A percentile compares a stretch with the other conserved stretches of the same genome.
phyloP scores from a whole-genome alignment of 2,888 invertebrate genomes.

The Calliphora vomitoria region DNA sequence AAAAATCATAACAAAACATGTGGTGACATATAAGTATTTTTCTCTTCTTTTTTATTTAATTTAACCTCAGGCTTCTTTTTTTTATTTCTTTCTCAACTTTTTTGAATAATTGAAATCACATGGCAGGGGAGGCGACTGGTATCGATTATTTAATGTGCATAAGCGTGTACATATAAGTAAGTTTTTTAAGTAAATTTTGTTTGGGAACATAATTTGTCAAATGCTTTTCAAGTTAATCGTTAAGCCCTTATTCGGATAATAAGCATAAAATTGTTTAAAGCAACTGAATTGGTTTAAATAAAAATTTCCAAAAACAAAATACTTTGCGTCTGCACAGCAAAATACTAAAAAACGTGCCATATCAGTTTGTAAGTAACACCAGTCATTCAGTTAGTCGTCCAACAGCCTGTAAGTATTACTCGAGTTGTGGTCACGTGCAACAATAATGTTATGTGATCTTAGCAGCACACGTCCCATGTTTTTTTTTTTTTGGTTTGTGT shows the following conservation, averaged over 20 bases:
- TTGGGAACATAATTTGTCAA: constrained; percentile 74
- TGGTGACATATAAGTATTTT: constrained; percentile 61
- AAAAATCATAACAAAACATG: constrained; percentile 57
- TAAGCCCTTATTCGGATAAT: constrained; percentile 66
- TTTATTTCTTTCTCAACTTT: too few species aligned
- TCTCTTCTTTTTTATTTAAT: constrained; percentile 28
- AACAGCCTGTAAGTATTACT: constrained; percentile 29
- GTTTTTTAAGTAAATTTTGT: constrained; percentile 20
- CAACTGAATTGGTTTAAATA: constrained; percentile 42
- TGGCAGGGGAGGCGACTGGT: constrained; percentile 4
- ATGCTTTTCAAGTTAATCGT: constrained; percentile 73
- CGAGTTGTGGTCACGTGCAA: constrained; percentile 75
- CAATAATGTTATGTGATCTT: constrained; percentile 74
- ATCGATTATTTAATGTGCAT: constrained; percentile 47
- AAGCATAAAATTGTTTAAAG: constrained; percentile 66
- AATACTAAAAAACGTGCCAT: constrained; percentile 75
- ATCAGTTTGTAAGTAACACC: constrained; percentile 74
- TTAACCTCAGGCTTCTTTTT: constrained; percentile 48
- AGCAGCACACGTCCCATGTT: constrained; percentile 68
- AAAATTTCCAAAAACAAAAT: constrained; percentile 21
- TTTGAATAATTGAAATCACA: constrained; percentile 56
- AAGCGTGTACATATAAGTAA: background rate
- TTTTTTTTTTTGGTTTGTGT: constrained; percentile 11
- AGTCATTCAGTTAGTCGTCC: constrained; percentile 58
- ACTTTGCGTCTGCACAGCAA: constrained; percentile 20